A percentile compares a stretch with the other conserved stretches of the same genome.
phyloP scores from a whole-genome alignment of 2,888 invertebrate genomes.

The Oxystoma pomonae region DNA sequence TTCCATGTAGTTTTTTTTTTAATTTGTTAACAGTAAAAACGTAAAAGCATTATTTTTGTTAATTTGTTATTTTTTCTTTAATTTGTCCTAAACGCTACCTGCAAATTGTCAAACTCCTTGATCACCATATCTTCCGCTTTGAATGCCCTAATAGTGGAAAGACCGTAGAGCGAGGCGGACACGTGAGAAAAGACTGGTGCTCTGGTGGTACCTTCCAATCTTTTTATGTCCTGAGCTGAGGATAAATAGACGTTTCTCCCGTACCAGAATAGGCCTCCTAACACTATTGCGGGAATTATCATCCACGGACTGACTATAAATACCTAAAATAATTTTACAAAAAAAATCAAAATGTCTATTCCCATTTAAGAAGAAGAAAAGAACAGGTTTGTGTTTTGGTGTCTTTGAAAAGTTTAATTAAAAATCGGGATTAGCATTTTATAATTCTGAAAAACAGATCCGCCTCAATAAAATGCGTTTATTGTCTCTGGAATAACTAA shows the following conservation, averaged over 20 bases:
- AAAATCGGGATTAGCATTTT: no score
- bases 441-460: no score
- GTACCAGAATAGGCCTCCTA: slow-evolving; percentile 60
- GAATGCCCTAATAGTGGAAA: slow-evolving; percentile 81
- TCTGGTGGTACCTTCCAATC: slow-evolving; percentile 53
- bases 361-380: no score
- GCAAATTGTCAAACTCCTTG: slow-evolving; percentile 63
- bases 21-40: no score
- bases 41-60: no score
- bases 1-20: no score
- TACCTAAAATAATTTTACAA: slow-evolving; percentile 52
- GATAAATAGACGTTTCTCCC: slow-evolving; percentile 64
- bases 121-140: slow-evolving; percentile 68
- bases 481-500: no score
- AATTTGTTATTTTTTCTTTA: no score
- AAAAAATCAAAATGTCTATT: no score
- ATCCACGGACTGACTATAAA: slow-evolving; percentile 67
- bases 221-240: slow-evolving; percentile 70
- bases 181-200: slow-evolving; percentile 92
- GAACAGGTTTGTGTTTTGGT: no score
- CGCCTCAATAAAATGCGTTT: no score
- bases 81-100: slow-evolving; percentile 11
- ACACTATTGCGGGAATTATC: slow-evolving; percentile 58
- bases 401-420: no score
- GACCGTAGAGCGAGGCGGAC: slow-evolving; percentile 79